These are phyloP conservation scores for Chalcosyrphus nemorum DNA, from an alignment of 2,888 invertebrate genomes.

Conservation along the genomic window DNA sequence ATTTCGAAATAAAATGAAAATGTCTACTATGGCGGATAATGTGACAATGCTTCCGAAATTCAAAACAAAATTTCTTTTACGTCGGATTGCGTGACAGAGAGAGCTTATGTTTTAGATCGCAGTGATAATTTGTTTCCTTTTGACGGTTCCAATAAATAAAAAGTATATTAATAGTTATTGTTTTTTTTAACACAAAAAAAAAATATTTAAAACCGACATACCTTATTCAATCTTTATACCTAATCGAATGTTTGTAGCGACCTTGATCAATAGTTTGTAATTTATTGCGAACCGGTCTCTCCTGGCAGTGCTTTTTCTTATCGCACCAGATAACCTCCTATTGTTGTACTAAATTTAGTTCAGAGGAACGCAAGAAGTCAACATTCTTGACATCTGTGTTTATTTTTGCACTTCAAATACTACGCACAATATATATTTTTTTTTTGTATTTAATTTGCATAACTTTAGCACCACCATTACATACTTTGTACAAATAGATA, in stretches of 20 bases:
- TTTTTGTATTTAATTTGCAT: slow-evolving; percentile 10
- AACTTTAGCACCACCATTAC: background rate
- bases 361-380: slow-evolving; percentile 18
- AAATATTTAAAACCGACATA: background rate
- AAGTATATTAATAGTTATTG: too few relatives aligned
- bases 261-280: slow-evolving; percentile 41
- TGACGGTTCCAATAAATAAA: too few relatives aligned
- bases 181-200: too few relatives aligned
- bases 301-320: slow-evolving; percentile 33
- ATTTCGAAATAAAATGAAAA: too few relatives aligned
- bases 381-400: slow-evolving; percentile 34
- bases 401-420: slow-evolving; percentile 23
- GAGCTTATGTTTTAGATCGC: too few relatives aligned
- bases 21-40: too few relatives aligned
- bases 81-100: too few relatives aligned
- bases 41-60: too few relatives aligned
- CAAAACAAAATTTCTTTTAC: too few relatives aligned
- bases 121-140: too few relatives aligned
- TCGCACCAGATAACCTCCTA: slow-evolving; percentile 40
- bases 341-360: slow-evolving; percentile 49
- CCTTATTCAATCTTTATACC: background rate
- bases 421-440: background rate
- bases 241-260: slow-evolving; percentile 1
- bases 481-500: background rate
- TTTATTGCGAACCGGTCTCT: slow-evolving; percentile 16